Conservation (phyloP, 2,888 invertebrate genomes). For the Clistopyga incitator region DNA sequence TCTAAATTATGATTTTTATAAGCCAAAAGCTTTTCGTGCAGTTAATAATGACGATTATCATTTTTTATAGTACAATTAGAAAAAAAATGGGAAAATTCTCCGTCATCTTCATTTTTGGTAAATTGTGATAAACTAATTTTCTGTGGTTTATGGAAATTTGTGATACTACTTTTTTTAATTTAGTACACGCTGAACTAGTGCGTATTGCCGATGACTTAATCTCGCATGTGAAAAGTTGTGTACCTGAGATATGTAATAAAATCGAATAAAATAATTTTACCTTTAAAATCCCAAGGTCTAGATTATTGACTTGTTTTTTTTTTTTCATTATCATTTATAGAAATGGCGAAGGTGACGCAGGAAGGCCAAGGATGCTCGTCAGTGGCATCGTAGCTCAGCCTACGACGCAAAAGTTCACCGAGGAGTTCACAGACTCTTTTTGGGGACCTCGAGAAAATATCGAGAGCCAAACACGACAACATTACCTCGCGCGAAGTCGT, state of each 20-base stretch:
- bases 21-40: neutral
- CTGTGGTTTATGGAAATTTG: neutral
- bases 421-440: slow-evolving; percentile 73
- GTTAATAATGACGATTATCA: neutral
- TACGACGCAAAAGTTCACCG: slow-evolving; percentile 73
- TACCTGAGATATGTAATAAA: slow-evolving; percentile 30
- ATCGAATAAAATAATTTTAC: slow-evolving; percentile 36
- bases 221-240: neutral
- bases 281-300: neutral
- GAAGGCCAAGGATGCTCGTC: slow-evolving; percentile 73
- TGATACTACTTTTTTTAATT: neutral
- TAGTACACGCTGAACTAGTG: neutral
- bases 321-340: slow-evolving; percentile 70
- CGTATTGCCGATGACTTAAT: slow-evolving; percentile 15
- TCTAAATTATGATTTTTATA: no score
- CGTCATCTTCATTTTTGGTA: neutral
- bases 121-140: neutral
- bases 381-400: slow-evolving; percentile 75
- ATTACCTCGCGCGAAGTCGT: slow-evolving; percentile 86
- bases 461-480: slow-evolving; percentile 85
- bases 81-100: neutral
- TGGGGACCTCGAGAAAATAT: slow-evolving; percentile 78
- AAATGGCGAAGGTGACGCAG: slow-evolving; percentile 76
- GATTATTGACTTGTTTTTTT: slow-evolving; percentile 21
- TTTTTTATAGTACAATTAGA: neutral